Base-by-base conservation (phyloP, 2,888 invertebrate species). In the Fissipunctia ypsillon region DNA sequence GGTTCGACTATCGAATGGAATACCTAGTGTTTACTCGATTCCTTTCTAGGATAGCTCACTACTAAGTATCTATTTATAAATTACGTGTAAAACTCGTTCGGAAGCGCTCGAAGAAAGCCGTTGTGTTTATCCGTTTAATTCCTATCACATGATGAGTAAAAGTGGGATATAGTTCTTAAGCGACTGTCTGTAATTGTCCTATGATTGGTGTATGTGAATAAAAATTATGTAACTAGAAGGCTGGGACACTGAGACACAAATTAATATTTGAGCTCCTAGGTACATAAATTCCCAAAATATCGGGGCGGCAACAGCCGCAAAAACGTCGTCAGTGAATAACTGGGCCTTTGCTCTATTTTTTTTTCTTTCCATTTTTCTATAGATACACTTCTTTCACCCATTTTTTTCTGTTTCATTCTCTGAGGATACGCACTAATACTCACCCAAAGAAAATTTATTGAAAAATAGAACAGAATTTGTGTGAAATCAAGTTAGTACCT, bases 61-160 rank as follows among this genome's bases (percentile, higher is more conserved):
- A 45, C 50, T 63, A 56, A 66, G 48, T 73, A 16, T 6, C 50
- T 31, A 79, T 68, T 69, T 64, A 70, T 68, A 69, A 71, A 68
- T 22, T 35, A 52, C 22, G 50, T 19, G 56, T 67, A 43, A 50
- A 74, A 79, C 80, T 74, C 50, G 81, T 80, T 81, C 57, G 65
- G 74, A 66, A 80, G 22, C 38, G 71, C 22, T 38, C 56, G 35
- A 83, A 66, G 81, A 79, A 80, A 80, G 65, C 54, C 54, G 72
- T 59, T 78, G 68, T 83, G 67, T 52, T 73, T 38, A 65, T 73
- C 60, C n/a, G n/a, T 52, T 43, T 80, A 63, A 74, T 71, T 80
- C 61, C 22, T 69, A 79, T 79, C 68, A 59, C 65, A 69, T 31
- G 57, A 74, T 71, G n/a, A 14, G 54, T 59, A 72, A 52, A 80